Base-by-base conservation (phyloP, 1,140 invertebrate species). In the Drosophila pruinosa region DNA sequence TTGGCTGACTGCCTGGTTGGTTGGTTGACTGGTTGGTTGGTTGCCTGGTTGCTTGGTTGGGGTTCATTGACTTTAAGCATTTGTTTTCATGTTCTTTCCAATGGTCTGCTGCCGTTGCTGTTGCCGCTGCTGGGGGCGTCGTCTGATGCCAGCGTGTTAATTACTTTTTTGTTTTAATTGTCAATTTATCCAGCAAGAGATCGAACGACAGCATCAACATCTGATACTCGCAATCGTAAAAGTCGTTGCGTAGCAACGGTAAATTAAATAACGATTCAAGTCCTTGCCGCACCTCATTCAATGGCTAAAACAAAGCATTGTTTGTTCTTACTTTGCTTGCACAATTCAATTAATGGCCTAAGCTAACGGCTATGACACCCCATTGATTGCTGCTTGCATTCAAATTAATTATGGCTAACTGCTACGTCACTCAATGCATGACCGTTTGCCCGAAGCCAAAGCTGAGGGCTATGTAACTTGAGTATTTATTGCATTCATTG, bases 121-220 rank as follows among this genome's bases (percentile, higher is more conserved):
- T 21, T 41, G 28, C 34, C 28, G 68, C 43, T 69, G 70, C 36
- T 70, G 64, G 69, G 54, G 59, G 59, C 59, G 48, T 26, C 48
- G 48, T 36, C 62, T 15, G 54, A 21, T 74, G 56, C 31, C 71
- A 54, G 70, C 54, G 82, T 86, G 81, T 78, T 86, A 88, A 86
- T 86, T 86, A 54, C 77, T 86, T 88, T n/a, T 75, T 88, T 64
- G 62, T 88, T 86, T 88, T 88, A 86, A 86, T 86, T 86, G 73
- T 69, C 74, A 75, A 86, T 81, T 88, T 65, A 81, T 53, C 58
- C 47, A 28, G 26, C 28, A 71, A 43, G 56, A 41, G 22, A 64
- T 62, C 54, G 62, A 67, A 76, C 43, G 28, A 19, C 17, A 52
- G 39, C 45, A 43, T 21, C 15, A 41, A 15, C 24, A 58, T 41